Evolutionary conservation across 2,113 vertebrate species (phyloP), one percentile per base, ranked within the genome.

Genomic region (Reinhardtius hippoglossoides): DNA sequence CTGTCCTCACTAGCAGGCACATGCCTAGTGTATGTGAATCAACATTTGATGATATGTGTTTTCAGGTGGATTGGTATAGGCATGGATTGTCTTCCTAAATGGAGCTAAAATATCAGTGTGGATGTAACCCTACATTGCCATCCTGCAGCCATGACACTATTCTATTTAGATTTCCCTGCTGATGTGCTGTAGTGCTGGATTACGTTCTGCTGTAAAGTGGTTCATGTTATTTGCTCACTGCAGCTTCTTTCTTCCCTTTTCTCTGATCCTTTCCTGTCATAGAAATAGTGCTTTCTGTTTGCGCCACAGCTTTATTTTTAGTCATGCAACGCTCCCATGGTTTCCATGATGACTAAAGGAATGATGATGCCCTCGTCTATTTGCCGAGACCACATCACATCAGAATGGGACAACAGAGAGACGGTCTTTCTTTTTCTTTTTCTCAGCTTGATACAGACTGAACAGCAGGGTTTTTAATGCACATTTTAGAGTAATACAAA

Each of bases 291-390:
- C 2, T 0, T 57, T 70, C 31, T 63, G 15, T 55, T 71, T 74
- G 18, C 44, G 67, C 48, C 46, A 23, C 65, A 31, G 60, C 26
- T 74, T 78, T 83, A 83, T 80, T 80, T 83, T 62, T 74, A 80
- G 80, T 54, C 48, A 35, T 13, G 27, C 67, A 16, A 35, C 8
- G 18, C 37, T 67, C 3, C 16, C 42, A 14, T 77, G 12, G 14
- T 48, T 69, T 68, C 59, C 4, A 2, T 48, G 68, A 73, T 80
- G 46, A 50, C 46, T 50, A 50, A 18, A 50, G 46, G 15, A 50
- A 50, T 4, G 46, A 50, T 50, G 3, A 68, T 0, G 56, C 52
- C 12, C 18, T 13, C 21, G 31, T 64, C 20, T 26, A 13, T 67
- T 24, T 69, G 2, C 50, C 52, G 58, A 20, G 40, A 73, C 35